Evolutionary conservation across 2,113 vertebrate genomes (phyloP), one percentile per base, ranked within the genome.

Genomic region (Charina bottae): DNA sequence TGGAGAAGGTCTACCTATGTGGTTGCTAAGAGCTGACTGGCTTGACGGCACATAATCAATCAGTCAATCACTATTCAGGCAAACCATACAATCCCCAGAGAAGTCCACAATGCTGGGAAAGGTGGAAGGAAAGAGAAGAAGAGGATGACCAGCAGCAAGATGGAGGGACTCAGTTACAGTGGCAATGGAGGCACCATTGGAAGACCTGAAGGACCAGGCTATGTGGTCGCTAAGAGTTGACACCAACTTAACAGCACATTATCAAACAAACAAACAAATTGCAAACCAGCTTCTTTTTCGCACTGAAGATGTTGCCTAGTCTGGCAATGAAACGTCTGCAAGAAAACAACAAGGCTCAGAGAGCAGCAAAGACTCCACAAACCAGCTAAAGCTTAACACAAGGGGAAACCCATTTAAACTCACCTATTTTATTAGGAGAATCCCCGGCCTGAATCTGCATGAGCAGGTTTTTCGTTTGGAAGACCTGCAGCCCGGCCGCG

Each of bases 341-440:
- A n/a, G n/a, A n/a, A n/a, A n/a, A n/a, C n/a, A n/a, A n/a, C n/a
- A n/a, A n/a, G n/a, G n/a, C n/a, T n/a, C n/a, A n/a, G n/a, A n/a
- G n/a, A n/a, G n/a, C n/a, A n/a, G n/a, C n/a, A n/a, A n/a, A n/a
- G n/a, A n/a, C n/a, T n/a, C n/a, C n/a, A n/a, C n/a, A n/a, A n/a
- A n/a, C n/a, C 10, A 92, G 56, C 24, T 64, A 33, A 54, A 11
- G n/a, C 3, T 60, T 21, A 59, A 37, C 3, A 23, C 4, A 0
- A 4, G 17, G 19, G 49, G 6, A 1, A 56, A n/a, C 5, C 37
- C 6, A 8, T 46, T 6, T 28, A 26, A 21, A 84, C 96, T 91
- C 95, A 99, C 99, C 98, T 15, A 99, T 98, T 95, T 98, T 98
- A 86, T 99, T 98, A 53, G 98, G 95, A 91, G 98, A 98, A 24